A percentile compares a stretch with the other conserved stretches of the same genome.
phyloP scores from a whole-genome alignment of 2,888 invertebrate species.

The Hemistola chrysoprasaria region DNA sequence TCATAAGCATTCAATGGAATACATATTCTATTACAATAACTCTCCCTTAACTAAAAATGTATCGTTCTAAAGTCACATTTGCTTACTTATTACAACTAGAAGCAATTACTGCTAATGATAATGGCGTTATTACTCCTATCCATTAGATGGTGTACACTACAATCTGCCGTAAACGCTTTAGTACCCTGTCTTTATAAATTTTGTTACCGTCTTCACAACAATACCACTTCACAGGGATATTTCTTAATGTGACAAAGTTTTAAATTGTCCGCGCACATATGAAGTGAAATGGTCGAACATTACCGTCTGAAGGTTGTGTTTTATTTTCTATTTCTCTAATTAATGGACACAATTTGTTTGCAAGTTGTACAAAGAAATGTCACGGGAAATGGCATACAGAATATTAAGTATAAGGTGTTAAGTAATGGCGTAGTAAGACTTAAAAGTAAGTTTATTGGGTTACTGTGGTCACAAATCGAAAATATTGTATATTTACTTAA shows the following conservation, averaged over 20 bases:
- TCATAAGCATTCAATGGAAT: too few species aligned
- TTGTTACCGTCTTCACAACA: neutral
- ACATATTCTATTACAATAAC: too few species aligned
- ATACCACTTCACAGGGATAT: neutral
- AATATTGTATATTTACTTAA: neutral
- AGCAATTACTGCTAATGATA: conserved; percentile 65
- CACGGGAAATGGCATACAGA: conserved; percentile 5
- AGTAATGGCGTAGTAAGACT: too few species aligned
- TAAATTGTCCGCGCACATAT: neutral
- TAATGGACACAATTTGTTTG: conserved; percentile 20
- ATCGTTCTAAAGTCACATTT: conserved; percentile 28
- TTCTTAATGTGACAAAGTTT: conserved; percentile 4
- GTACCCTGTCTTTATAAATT: conserved; percentile 6
- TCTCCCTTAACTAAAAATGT: conserved; percentile 24
- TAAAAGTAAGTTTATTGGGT: too few species aligned
- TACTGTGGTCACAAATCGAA: too few species aligned
- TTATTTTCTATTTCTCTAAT: conserved; percentile 25
- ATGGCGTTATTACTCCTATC: conserved; percentile 60
- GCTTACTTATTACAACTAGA: conserved; percentile 34
- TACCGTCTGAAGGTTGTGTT: conserved; percentile 22
- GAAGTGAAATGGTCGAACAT: conserved; percentile 6
- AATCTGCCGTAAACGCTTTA: neutral
- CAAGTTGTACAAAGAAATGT: conserved; percentile 17
- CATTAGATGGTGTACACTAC: conserved; percentile 10
- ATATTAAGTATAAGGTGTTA: conserved; percentile 3